phyloP scores from a whole-genome alignment of 2,797 vertebrate genomes.

The Liasis olivaceus region DNA sequence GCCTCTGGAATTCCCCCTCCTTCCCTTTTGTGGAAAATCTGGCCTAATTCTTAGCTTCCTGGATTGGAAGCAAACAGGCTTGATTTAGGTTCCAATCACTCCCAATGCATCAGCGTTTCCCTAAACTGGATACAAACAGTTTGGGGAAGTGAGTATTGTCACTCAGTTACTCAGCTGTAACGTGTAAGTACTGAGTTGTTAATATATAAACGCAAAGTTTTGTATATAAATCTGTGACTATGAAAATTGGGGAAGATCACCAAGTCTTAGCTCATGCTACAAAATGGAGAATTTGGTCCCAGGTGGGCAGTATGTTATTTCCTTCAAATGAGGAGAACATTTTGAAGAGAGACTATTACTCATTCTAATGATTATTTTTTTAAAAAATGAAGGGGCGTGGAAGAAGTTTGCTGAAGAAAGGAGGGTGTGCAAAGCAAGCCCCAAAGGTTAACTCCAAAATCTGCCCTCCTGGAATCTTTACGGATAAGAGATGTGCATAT shows the following conservation, averaged over 20 bases:
- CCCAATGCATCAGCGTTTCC: neutral
- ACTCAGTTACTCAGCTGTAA: neutral
- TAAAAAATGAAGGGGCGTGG: neutral
- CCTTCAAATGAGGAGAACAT: neutral
- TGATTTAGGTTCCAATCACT: neutral
- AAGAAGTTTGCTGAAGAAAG: neutral
- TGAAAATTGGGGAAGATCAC: neutral
- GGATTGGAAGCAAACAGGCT: neutral
- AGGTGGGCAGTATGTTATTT: neutral
- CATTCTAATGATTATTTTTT: neutral
- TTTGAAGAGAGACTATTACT: neutral
- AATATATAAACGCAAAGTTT: neutral
- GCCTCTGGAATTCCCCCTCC: neutral
- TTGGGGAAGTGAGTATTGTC: too few species aligned
- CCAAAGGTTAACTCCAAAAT: neutral
- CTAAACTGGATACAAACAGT: neutral
- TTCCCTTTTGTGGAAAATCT: neutral
- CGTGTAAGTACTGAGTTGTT: neutral
- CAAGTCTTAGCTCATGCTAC: neutral
- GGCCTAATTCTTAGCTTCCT: neutral
- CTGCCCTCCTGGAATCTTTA: neutral
- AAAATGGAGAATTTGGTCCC: neutral
- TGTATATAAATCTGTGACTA: neutral
- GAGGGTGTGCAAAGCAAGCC: neutral
- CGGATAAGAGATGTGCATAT: neutral